phyloP scores from a whole-genome alignment of 2,888 invertebrate species.

The Adelphocoris suturalis region DNA sequence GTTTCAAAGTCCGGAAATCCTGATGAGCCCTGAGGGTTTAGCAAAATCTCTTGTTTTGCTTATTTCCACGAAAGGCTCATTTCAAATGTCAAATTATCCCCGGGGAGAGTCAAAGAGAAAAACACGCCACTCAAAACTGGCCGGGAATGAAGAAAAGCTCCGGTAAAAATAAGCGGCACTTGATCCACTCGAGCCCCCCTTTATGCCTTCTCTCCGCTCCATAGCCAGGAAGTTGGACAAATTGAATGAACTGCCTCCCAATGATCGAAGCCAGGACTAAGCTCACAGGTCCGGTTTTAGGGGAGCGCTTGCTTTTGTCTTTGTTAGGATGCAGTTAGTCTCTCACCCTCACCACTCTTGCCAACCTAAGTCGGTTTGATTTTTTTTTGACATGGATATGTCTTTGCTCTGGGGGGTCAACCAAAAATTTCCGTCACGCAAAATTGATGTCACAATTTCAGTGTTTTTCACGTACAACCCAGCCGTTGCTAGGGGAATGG shows the following conservation, averaged over 20 bases:
- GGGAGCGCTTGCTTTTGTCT: background rate
- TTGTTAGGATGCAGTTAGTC: background rate
- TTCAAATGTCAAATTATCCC: constrained; percentile 30
- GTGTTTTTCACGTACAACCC: too few relatives aligned
- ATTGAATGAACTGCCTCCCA: background rate
- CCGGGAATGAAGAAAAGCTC: background rate
- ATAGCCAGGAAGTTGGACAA: background rate
- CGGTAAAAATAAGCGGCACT: background rate
- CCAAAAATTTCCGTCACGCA: too few relatives aligned
- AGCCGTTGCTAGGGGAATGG: too few relatives aligned
- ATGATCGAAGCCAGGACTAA: background rate
- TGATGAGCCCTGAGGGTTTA: background rate
- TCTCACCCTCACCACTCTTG: background rate
- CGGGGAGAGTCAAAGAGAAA: background rate
- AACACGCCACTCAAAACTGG: constrained; percentile 34
- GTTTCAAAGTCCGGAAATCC: background rate
- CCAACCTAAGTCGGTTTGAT: background rate
- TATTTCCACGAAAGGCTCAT: constrained; percentile 10
- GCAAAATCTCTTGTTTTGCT: background rate
- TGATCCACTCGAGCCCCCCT: background rate
- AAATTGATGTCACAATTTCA: too few relatives aligned
- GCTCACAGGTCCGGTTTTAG: background rate
- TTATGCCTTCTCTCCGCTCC: background rate
- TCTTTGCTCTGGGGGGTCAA: too few relatives aligned
- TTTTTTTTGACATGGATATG: too few relatives aligned